phyloP scores from a whole-genome alignment of 1,140 invertebrate genomes.

The Tetramorium alpestre region DNA sequence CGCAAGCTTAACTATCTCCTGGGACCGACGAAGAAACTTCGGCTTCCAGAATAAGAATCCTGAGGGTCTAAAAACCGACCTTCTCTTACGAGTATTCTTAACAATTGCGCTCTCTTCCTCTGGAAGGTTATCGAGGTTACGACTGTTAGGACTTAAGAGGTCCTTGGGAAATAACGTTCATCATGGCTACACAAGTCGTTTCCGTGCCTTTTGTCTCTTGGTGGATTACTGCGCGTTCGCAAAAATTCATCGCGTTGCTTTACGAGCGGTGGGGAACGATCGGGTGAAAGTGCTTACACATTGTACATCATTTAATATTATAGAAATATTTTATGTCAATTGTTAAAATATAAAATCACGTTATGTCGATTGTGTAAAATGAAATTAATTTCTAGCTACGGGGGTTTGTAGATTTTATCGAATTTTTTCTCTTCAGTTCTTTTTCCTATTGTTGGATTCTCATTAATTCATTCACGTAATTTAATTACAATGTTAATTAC shows the following conservation, averaged over 20 bases:
- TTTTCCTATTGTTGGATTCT: not conserved
- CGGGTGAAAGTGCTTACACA: not conserved
- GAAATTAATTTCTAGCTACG: slow-evolving; percentile 7
- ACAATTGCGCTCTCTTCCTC: slow-evolving; percentile 32
- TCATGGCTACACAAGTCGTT: slow-evolving; percentile 6
- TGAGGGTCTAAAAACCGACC: slow-evolving; percentile 2
- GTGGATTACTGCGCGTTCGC: not conserved
- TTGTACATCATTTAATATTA: not conserved
- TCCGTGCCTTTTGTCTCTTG: slow-evolving; percentile 3
- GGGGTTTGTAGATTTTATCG: not conserved
- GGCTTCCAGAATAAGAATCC: slow-evolving; percentile 12
- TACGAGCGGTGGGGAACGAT: not conserved
- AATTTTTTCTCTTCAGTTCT: not conserved
- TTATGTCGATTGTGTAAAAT: not conserved
- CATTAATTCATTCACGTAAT: not conserved
- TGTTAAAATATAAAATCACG: not conserved
- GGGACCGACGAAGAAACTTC: not conserved
- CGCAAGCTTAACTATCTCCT: slow-evolving; percentile 27
- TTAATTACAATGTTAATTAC: not conserved
- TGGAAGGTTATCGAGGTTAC: slow-evolving; percentile 24
- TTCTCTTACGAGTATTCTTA: slow-evolving; percentile 47
- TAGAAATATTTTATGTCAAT: not conserved
- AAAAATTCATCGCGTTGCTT: slow-evolving; percentile 28
- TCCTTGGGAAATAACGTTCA: slow-evolving; percentile 53
- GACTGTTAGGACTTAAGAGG: slow-evolving; percentile 15